A percentile compares a stretch with the other conserved stretches of the same genome.
Conservation (phyloP, 2,113 vertebrate species). For the Cavia aperea region DNA sequence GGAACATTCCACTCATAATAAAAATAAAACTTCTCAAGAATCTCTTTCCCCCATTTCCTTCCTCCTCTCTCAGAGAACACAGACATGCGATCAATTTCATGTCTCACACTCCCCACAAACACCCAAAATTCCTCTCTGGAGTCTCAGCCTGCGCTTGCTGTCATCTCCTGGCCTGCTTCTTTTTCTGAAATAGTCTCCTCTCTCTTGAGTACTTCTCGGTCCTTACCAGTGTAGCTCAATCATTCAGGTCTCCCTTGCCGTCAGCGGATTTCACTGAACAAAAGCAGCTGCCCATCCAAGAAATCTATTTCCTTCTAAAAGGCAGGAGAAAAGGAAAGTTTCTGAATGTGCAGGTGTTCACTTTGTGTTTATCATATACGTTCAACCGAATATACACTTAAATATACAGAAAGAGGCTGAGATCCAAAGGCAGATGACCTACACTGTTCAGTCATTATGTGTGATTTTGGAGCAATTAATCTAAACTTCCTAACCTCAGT, state of each 20-base stretch:
- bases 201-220: not conserved
- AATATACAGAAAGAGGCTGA: not conserved
- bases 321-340: not conserved
- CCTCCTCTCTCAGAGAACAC: not conserved
- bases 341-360: not conserved
- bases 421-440: not conserved
- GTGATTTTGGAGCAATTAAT: not conserved
- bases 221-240: not conserved
- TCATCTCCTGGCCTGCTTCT: not conserved
- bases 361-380: not conserved
- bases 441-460: not conserved
- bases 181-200: not conserved
- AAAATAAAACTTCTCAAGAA: slow-evolving; percentile 16
- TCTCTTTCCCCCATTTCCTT: not conserved
- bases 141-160: not conserved
- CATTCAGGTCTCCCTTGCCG: not conserved
- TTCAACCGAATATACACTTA: not conserved
- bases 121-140: not conserved
- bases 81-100: not conserved
- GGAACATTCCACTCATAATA: not conserved
- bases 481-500: not conserved
- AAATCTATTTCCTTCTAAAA: not conserved
- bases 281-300: not conserved
- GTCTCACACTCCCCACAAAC: not conserved
- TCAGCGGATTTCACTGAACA: not conserved